Evolutionary conservation across 1,140 invertebrate genomes (phyloP), one percentile per base, ranked within the genome.

Genomic region (Odontomachus brunneus): DNA sequence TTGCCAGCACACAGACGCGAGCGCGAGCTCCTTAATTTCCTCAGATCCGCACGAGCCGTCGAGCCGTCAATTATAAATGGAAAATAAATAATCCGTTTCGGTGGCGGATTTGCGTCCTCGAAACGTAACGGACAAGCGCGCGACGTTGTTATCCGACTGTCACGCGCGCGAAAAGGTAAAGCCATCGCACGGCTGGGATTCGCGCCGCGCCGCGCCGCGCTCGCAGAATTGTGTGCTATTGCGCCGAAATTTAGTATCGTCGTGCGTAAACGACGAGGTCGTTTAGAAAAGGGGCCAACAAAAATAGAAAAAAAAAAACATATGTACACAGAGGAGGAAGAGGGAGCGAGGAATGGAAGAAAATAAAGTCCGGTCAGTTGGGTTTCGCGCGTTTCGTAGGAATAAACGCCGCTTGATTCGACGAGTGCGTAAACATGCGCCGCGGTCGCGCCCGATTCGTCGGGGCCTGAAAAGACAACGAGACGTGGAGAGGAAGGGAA

Each of bases 91-190:
- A 80, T 71, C 65, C 33, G 26, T 69, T 24, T 71, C 33, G 17
- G 19, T 66, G 26, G 26, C 59, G 75, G 75, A 80, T 80, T 80
- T 80, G 75, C 69, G 22, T 19, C 22, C n/a, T n/a, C 51, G 63
- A 55, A 55, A 69, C 75, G 51, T 44, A 78, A 78, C 75, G 63
- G 75, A 78, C 75, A 33, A 78, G 33, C 33, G 63, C 51, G 65
- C 55, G 65, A 57, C 75, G 53, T 80, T 80, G 75, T 80, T 80
- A 80, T 80, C 75, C 75, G 51, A 80, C 49, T 80, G 75, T 71
- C 75, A 80, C 53, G 66, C 66, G 65, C 33, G 44, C 51, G 75
- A 57, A 69, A 80, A 78, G 74, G 74, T 78, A 78, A 78, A 80
- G 51, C 75, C 75, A 71, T 80, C 75, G 69, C 75, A 29, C 9